A percentile compares a stretch with the other conserved stretches of the same genome.
These are phyloP conservation scores for Engraulis encrasicolus DNA, from an alignment of 2,113 vertebrate genomes.

Conservation along the genomic window DNA sequence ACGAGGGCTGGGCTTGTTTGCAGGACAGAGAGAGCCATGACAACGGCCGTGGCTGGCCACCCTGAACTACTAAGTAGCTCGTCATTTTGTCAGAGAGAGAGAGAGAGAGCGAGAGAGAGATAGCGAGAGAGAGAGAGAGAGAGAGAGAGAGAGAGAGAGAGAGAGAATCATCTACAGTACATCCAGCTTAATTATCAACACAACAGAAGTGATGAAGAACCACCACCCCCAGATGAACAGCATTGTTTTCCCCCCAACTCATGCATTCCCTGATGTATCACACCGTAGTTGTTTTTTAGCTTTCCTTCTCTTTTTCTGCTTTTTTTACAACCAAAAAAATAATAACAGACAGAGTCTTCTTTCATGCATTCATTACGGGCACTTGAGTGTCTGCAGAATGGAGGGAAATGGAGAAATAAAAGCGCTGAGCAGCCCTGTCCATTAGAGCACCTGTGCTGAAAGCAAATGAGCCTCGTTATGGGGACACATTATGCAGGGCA, in stretches of 20 bases:
- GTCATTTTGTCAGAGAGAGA: conserved; percentile 6
- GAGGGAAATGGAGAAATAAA: conserved; percentile 36
- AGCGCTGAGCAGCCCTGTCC: conserved; percentile 38
- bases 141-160: background rate
- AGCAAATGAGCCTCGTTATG: conserved; percentile 56
- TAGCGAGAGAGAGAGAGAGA: too few species aligned
- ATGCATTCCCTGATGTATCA: conserved; percentile 49
- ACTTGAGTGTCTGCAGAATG: conserved; percentile 47
- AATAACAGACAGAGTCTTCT: background rate
- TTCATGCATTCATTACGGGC: conserved; percentile 54
- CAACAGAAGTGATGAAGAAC: conserved; percentile 19
- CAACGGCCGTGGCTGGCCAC: too few species aligned
- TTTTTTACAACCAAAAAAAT: background rate
- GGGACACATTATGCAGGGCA: conserved; percentile 53
- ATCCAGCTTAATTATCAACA: conserved; percentile 55
- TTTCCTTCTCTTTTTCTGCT: conserved; percentile 27
- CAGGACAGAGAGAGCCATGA: conserved; percentile 20
- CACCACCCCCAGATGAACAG: conserved; percentile 32
- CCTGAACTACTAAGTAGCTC: background rate
- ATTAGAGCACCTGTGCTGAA: conserved; percentile 38
- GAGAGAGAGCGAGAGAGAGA: conserved; percentile 19
- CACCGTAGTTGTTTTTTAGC: conserved; percentile 50
- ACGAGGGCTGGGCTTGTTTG: background rate
- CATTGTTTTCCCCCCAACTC: conserved; percentile 5
- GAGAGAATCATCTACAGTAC: conserved; percentile 54